Base-by-base conservation (phyloP, 2,113 vertebrate genomes). In the Baryphthengus martii region DNA sequence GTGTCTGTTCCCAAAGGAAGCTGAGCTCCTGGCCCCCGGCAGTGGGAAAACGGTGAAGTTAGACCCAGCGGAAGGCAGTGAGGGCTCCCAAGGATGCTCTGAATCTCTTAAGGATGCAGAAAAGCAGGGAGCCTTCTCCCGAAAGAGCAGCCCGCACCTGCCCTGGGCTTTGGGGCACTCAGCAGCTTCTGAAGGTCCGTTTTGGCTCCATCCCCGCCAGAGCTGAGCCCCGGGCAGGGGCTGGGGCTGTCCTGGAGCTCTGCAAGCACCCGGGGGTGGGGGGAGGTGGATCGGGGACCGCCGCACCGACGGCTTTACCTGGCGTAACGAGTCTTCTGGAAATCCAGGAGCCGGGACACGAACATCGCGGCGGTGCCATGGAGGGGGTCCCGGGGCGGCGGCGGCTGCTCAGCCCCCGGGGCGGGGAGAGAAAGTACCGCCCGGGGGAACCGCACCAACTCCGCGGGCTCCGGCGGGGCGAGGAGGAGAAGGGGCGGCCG, bases 271-370 rank as follows among this genome's bases (percentile, higher is more conserved):
- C 31, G 61, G 31, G 67, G n/a, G 11, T 23, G 68, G 55, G 66
- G 40, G 63, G 66, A 14, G 14, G 45, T 25, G 61, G 66, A 12
- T 39, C 45, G 50, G 79, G 74, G 47, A 33, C 37, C 44, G 29
- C 62, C 49, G 73, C 50, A 23, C 53, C 13, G 85, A 55, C 2
- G 53, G 80, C 37, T 94, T 98, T 98, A 99, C 99, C 99, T 99
- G 92, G 98, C 98, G 85, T 98, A 98, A 92, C 97, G 98, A 17
- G 98, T 99, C 97, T 98, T 98, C 98, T 98, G 99, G 82, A 99
- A 98, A 97, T 99, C 99, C 98, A 99, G 98, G 91, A 98, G 91
- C 89, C 97, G 88, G 85, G 96, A 97, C 55, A 81, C 79, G 71
- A 98, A 95, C 98, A 98, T 98, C 96, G 85, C 90, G 92, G 72